Evolutionary conservation across 2,113 vertebrate species (phyloP), one percentile per base, ranked within the genome.

Genomic region (Bostrychus sinensis): DNA sequence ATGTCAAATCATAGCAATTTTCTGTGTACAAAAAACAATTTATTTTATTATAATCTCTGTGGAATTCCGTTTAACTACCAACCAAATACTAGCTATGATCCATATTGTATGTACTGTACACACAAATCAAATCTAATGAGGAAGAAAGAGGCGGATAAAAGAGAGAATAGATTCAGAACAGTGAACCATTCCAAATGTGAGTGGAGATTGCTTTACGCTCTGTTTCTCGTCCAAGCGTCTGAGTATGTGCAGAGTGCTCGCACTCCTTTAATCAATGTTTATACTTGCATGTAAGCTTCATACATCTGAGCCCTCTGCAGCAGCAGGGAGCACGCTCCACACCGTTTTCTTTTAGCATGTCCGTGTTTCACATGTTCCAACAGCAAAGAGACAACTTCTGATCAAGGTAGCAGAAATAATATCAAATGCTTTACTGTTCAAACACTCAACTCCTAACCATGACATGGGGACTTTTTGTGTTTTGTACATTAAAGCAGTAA

Each of bases 181-280:
- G 51, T 46, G 59, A 72, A 22, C 36, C 56, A 22, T 56, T 63
- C 66, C 36, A 55, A 48, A 69, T 60, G 53, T 12, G 26, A 66
- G 46, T 38, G 59, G 56, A 76, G 53, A 85, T 72, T 71, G 53
- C 61, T 80, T 81, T 60, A 83, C 45, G 79, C 74, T 81, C 75
- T 53, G 75, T 62, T 87, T 85, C 66, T 62, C 39, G 22, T 62
- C 26, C 41, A 26, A 60, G 56, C 53, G 46, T 75, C 43, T 58
- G 71, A 43, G 32, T 23, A 22, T 62, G 51, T 55, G 34, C 46
- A 4, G 28, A 10, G 17, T 25, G 7, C 28, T 13, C 36, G 43
- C 30, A 65, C 42, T 51, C 55, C 36, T 67, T 58, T 80, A 71
- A 71, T 70, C 62, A 56, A 42, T 36, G 50, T 22, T 56, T 69